phyloP scores from a whole-genome alignment of 2,113 vertebrate genomes.

The Oxyruncus cristatus region DNA sequence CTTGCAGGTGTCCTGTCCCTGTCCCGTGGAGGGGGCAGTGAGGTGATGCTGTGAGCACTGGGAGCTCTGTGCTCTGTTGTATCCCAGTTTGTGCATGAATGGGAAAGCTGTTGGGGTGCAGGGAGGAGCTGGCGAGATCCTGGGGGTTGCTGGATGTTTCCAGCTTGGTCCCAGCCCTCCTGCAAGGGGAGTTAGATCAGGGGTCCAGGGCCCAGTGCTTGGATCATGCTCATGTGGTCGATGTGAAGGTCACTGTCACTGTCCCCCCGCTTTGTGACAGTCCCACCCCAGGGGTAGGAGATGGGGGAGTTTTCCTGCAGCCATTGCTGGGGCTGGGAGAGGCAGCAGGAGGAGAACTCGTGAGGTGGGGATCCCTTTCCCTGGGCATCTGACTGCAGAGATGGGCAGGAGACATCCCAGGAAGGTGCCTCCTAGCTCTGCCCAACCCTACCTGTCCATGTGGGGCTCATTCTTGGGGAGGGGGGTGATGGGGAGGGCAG shows the following conservation, averaged over 20 bases:
- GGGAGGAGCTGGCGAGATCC: not conserved
- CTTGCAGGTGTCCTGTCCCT: not conserved
- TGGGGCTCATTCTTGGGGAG: not conserved
- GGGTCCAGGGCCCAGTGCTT: rapidly evolving
- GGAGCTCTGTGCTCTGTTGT: not conserved
- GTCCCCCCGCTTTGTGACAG: not conserved
- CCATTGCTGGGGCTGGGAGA: not conserved
- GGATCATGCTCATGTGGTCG: rapidly evolving
- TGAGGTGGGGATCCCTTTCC: not conserved
- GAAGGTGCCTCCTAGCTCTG: not conserved
- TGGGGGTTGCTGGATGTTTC: not conserved
- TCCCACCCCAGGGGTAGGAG: not conserved
- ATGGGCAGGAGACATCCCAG: not conserved
- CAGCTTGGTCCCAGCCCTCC: not conserved
- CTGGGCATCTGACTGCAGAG: not conserved
- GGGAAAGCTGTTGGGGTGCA: not conserved
- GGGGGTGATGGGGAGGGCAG: not conserved
- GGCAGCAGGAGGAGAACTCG: not conserved
- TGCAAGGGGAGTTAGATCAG: rapidly evolving
- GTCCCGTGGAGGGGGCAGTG: not conserved
- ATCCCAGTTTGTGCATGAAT: rapidly evolving
- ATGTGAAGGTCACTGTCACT: not conserved
- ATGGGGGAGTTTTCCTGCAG: not conserved
- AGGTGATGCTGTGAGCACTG: rapidly evolving
- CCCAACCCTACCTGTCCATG: not conserved